These are phyloP conservation scores for Enteromius trimaculatus DNA, from an alignment of 2,797 vertebrate species.

Conservation along the genomic window DNA sequence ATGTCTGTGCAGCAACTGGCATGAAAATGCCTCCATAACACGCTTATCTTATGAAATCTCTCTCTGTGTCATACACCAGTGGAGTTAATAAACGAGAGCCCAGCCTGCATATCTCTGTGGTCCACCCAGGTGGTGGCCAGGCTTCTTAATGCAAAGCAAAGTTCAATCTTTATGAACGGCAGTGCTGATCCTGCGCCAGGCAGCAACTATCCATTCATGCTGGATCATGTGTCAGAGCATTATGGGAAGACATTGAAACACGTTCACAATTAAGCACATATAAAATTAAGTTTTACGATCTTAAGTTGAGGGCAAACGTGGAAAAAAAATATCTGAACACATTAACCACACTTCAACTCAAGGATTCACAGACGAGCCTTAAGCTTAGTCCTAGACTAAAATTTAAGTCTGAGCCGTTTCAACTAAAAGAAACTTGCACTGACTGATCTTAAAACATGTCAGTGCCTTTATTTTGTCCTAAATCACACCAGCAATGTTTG, in stretches of 20 bases:
- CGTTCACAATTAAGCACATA: neutral
- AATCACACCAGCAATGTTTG: too few relatives aligned
- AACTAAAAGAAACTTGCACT: too few relatives aligned
- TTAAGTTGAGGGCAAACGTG: neutral
- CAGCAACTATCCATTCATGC: neutral
- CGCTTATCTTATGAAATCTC: neutral
- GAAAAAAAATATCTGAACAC: neutral
- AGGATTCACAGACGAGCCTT: too few relatives aligned
- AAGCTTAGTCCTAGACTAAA: too few relatives aligned
- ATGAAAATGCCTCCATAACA: neutral
- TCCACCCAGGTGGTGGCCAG: conserved; percentile 16
- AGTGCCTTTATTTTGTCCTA: too few relatives aligned
- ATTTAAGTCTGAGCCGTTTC: too few relatives aligned
- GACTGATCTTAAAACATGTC: too few relatives aligned
- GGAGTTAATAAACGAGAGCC: neutral
- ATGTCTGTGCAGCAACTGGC: conserved; percentile 15
- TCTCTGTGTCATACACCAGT: neutral
- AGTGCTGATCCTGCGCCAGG: neutral
- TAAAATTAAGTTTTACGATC: neutral
- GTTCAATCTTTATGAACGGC: conserved; percentile 12
- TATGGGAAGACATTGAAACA: neutral
- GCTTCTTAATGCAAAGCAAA: conserved; percentile 1
- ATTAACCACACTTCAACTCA: neutral
- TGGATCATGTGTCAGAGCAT: neutral
- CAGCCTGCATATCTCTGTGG: neutral